Percentiles rank a stretch among this genome's conserved stretches.
phyloP scores from a whole-genome alignment of 2,113 vertebrate species.

The Hyperoodon ampullatus region DNA sequence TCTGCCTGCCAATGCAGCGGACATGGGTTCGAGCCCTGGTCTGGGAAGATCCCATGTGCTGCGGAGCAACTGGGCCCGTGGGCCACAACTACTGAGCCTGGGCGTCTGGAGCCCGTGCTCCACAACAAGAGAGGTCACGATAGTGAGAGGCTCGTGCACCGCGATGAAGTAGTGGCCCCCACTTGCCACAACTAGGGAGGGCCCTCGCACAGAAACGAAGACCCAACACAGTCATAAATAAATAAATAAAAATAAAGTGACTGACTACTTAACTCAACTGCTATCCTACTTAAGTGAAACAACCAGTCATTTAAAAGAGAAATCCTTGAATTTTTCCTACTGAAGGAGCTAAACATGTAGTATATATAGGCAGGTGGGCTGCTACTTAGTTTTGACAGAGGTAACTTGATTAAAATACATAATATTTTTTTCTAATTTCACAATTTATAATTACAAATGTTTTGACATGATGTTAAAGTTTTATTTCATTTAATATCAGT shows the following conservation, averaged over 20 bases:
- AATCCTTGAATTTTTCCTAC: not conserved
- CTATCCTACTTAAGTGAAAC: conserved; percentile 40
- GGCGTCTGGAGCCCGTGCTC: too few species aligned
- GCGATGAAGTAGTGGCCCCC: too few species aligned
- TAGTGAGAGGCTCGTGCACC: too few species aligned
- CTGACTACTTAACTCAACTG: not conserved
- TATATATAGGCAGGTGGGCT: not conserved
- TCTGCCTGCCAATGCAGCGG: too few species aligned
- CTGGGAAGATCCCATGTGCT: too few species aligned
- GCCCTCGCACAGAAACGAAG: too few species aligned
- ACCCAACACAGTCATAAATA: too few species aligned
- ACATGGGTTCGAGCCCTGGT: too few species aligned
- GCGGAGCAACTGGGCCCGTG: too few species aligned
- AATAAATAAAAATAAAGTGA: not conserved
- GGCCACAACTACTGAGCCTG: too few species aligned
- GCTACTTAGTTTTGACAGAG: conserved; percentile 22
- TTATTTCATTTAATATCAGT: not conserved
- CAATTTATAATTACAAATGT: conserved; percentile 9
- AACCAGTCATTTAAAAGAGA: not conserved
- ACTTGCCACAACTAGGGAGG: too few species aligned
- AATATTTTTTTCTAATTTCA: not conserved
- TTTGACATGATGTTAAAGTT: not conserved
- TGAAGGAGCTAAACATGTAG: not conserved
- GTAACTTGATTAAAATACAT: not conserved
- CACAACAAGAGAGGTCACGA: too few species aligned